Evolutionary conservation across 2,797 vertebrate genomes (phyloP).

Genomic region (Knipowitschia caucasica): DNA sequence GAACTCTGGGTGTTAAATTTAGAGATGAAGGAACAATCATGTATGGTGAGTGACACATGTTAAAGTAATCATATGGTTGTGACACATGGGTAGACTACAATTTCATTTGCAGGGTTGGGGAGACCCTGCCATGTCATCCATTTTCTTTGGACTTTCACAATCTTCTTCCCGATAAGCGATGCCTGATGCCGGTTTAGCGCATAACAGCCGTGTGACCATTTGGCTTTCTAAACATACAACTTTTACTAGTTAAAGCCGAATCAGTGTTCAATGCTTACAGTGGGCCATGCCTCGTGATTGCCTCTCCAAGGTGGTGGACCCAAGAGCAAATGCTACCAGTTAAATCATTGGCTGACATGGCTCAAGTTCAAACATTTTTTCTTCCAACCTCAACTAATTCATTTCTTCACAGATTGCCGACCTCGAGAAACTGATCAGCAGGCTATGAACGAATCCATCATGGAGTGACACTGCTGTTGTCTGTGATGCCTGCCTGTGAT

Average conservation of each 20-base stretch:
- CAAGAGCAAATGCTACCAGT: conserved; percentile 61
- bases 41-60: conserved; percentile 9
- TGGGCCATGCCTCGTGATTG: conserved; percentile 55
- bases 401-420: conserved; percentile 67
- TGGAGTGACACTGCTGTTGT: conserved; percentile 67
- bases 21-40: conserved; percentile 22
- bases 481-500: conserved; percentile 64
- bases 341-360: conserved; percentile 61
- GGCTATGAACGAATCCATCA: conserved; percentile 72
- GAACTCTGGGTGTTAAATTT: conserved; percentile 29
- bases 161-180: background rate
- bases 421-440: conserved; percentile 70
- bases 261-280: conserved; percentile 40
- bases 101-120: background rate
- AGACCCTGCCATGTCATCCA: conserved; percentile 14
- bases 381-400: conserved; percentile 50
- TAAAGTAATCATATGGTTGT: conserved; percentile 21
- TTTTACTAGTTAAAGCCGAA: conserved; percentile 11
- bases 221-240: background rate
- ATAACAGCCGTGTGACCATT: background rate
- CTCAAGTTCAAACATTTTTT: conserved; percentile 62
- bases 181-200: background rate
- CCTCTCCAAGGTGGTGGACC: conserved; percentile 65
- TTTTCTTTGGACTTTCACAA: conserved; percentile 10
- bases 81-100: conserved; percentile 8